Percentiles rank a stretch among this genome's conserved stretches.
These are phyloP conservation scores for Petrocephalus schoutedeni DNA, from an alignment of 2,797 vertebrate species.

Conservation along the genomic window DNA sequence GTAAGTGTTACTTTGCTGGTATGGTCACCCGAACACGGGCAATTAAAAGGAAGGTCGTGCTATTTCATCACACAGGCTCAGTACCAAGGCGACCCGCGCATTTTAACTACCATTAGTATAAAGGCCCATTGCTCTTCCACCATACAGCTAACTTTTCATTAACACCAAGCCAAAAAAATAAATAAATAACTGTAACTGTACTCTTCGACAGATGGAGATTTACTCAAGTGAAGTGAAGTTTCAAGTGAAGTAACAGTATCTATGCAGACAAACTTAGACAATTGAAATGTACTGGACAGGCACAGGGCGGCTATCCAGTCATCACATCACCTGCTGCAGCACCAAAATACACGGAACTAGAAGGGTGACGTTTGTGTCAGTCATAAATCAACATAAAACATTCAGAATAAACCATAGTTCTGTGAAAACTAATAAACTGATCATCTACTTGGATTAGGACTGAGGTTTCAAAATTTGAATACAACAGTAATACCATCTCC, in stretches of 20 bases:
- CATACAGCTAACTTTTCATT: neutral
- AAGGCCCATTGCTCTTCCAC: neutral
- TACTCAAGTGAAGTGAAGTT: neutral
- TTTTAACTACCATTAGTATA: conserved; percentile 13
- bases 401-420: neutral
- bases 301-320: neutral
- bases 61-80: neutral
- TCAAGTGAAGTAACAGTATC: neutral
- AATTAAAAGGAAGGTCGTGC: conserved; percentile 1
- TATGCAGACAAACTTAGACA: neutral
- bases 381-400: neutral
- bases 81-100: neutral
- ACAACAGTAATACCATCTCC: neutral
- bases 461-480: neutral
- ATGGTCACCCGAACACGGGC: neutral
- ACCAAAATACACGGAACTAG: neutral
- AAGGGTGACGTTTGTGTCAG: neutral
- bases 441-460: neutral
- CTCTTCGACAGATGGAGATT: neutral
- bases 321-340: neutral
- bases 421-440: neutral
- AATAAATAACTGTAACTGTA: neutral
- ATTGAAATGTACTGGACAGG: neutral
- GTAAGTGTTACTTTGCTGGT: neutral
- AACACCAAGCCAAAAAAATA: neutral